These are phyloP conservation scores for Takifugu bimaculatus DNA, from an alignment of 2,113 vertebrate species.

Conservation along the genomic window DNA sequence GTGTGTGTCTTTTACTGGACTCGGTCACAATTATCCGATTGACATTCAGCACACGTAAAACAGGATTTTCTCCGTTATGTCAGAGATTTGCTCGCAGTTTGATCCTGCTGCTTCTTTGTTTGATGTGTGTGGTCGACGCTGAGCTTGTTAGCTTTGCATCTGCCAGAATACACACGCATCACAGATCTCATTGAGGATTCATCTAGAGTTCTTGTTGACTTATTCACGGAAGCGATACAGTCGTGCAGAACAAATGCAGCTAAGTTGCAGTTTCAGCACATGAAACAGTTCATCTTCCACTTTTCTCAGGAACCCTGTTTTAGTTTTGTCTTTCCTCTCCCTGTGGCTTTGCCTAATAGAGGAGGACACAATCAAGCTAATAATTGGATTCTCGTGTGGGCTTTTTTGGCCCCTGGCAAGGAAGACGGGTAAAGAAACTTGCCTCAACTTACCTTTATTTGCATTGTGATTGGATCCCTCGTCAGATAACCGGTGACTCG, in stretches of 20 bases:
- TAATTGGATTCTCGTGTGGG: conserved; percentile 25
- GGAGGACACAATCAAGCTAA: conserved; percentile 46
- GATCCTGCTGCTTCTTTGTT: neutral
- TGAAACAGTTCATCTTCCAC: conserved; percentile 13
- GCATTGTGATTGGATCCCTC: conserved; percentile 44
- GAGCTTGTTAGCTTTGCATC: neutral
- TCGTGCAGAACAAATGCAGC: conserved; percentile 1
- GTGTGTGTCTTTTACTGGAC: too few species aligned
- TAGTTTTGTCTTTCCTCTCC: conserved; percentile 1
- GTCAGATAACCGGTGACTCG: conserved; percentile 35
- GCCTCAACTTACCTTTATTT: conserved; percentile 42
- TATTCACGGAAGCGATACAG: too few species aligned
- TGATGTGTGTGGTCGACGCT: conserved; percentile 5
- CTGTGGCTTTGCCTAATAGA: conserved; percentile 17
- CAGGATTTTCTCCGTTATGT: conserved; percentile 5
- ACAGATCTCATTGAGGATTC: neutral
- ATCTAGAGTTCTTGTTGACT: neutral
- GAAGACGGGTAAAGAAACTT: conserved; percentile 13
- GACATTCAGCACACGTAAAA: conserved; percentile 2
- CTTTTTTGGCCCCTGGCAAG: conserved; percentile 4
- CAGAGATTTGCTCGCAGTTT: neutral
- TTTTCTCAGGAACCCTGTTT: too few species aligned
- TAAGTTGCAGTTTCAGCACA: conserved; percentile 11
- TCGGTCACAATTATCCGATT: conserved; percentile 2
- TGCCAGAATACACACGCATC: neutral